A percentile compares a stretch with the other conserved stretches of the same genome.
phyloP scores from a whole-genome alignment of 2,797 vertebrate genomes.

The Clarias fuscus region DNA sequence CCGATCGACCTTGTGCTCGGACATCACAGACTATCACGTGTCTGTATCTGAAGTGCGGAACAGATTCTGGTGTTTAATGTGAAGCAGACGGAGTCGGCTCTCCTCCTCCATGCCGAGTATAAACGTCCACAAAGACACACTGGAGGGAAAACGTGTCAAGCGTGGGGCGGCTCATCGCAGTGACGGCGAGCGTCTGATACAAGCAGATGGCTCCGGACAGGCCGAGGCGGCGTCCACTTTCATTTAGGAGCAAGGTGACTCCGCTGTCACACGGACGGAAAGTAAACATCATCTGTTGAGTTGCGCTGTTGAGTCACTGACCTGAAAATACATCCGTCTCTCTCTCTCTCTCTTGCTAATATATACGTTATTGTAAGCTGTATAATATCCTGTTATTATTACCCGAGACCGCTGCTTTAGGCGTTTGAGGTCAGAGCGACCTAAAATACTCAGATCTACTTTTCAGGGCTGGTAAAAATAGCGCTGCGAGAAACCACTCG shows the following conservation, averaged over 20 bases:
- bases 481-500: conserved; percentile 60
- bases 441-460: conserved; percentile 45
- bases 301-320: conserved; percentile 30
- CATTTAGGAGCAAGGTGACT: conserved; percentile 49
- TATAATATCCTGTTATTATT: not conserved
- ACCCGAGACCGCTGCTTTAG: conserved; percentile 21
- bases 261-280: conserved; percentile 12
- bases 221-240: conserved; percentile 41
- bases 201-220: conserved; percentile 53
- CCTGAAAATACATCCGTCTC: conserved; percentile 6
- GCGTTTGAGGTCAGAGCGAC: conserved; percentile 41
- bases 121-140: not conserved
- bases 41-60: not conserved
- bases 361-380: not conserved
- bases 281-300: conserved; percentile 42
- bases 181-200: conserved; percentile 44
- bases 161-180: conserved; percentile 34
- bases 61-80: not conserved
- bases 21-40: not conserved
- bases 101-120: not conserved
- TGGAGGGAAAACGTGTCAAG: conserved; percentile 20
- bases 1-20: not conserved
- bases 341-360: too few relatives aligned
- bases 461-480: conserved; percentile 54
- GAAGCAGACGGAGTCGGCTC: not conserved